Evolutionary conservation across 92 coral and sea anemone genomes (phyloP), one percentile per base, ranked within the genome.

Genomic region (Nematostella vectensis): DNA sequence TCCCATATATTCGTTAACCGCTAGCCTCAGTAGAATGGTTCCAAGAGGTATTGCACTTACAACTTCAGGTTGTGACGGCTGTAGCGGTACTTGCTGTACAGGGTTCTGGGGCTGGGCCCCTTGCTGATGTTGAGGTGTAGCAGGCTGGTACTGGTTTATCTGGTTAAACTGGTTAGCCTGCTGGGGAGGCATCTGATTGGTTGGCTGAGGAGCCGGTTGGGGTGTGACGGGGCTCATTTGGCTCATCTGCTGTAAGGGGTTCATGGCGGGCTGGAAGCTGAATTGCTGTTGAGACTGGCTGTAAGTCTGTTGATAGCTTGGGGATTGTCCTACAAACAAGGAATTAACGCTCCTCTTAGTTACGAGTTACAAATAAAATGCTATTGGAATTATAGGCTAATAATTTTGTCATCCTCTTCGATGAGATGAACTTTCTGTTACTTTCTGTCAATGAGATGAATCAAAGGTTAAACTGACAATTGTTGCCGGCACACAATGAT

Each of bases 191-290:
- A 58, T n/a, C 31, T 75, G 55, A 18, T 66, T 36, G 52, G 71
- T 66, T 28, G 61, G 69, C 30, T 72, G 83, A 51, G 62, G 56
- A n/a, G 47, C 72, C 48, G 71, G 93, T 40, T 69, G 78, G 0
- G 61, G 84, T 31, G 71, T 71, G 8, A 68, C 62, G 16, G 67
- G 76, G 59, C 55, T 78, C 16, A 85, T 66, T 43, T 66, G 72
- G 38, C 19, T 66, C 48, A 66, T 37, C 51, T 45, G 51, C 18
- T 11, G 12, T 11, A 45, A 4, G 4, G 59, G 61, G 51, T 58
- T 82, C 57, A 84, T 68, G 26, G 80, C 83, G 52, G 70, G 95
- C 62, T 85, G 95, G 65, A 85, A 72, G 84, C 68, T 85, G 58
- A 77, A 77, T 47, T 77, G 83, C 47, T 77, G 77, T 1, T n/a